Evolutionary conservation across 92 coral and sea anemone species (phyloP), one percentile per base, ranked within the genome.

Genomic region (Chrysogorgia sp.): DNA sequence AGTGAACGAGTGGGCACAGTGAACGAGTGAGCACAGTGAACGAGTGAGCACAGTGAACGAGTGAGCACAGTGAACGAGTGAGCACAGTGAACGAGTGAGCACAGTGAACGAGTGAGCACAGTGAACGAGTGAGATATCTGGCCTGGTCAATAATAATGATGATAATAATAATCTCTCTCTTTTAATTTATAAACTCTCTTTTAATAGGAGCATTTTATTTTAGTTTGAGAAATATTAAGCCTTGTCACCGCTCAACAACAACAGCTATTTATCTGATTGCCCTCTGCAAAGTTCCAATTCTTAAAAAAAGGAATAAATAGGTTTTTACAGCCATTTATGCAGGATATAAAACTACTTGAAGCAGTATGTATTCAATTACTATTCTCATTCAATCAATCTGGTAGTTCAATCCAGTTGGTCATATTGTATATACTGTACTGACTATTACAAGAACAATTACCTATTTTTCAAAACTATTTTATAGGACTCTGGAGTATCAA

Each of bases 351-450:
- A 25, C 0, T 33, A 40, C 37, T 66, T 5, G 74, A 66, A 34
- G 45, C 72, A 31, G 72, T 65, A 34, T 33, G 74, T 34, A 34
- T 66, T 43, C n/a, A n/a, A n/a, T n/a, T n/a, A n/a, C n/a, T n/a
- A n/a, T n/a, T n/a, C n/a, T n/a, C n/a, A n/a, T n/a, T n/a, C n/a
- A n/a, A n/a, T n/a, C n/a, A n/a, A n/a, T n/a, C n/a, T n/a, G n/a
- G n/a, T n/a, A 8, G 50, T 43, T 8, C 17, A 8, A 43, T 43
- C 10, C 10, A 9, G 17, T 43, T 8, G 9, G 9, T 43, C 9
- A 9, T 8, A 43, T 43, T 17, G 17, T 43, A 17, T 43, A 43
- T 43, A 43, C 17, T 8, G 10, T 43, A 17, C 50, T 8, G 50
- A 43, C 17, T 9, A 43, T 43, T 8, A 8, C 17, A 43, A 17